Evolutionary conservation across 1,140 invertebrate species (phyloP).

Genomic region (Subanguina moxae): DNA sequence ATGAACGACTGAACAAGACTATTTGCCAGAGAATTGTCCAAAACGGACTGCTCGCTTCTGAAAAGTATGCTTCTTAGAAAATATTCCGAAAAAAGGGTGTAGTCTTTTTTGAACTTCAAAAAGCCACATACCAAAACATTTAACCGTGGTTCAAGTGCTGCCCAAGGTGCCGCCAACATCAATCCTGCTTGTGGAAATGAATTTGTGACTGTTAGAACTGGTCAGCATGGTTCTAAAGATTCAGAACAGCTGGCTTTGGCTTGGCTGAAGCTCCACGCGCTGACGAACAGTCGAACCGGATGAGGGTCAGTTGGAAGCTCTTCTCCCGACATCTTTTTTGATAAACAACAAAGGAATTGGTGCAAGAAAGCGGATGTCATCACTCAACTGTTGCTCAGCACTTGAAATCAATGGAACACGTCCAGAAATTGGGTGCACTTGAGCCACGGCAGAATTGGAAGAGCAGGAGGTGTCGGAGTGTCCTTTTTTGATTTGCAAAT

Average conservation of each 20-base stretch:
- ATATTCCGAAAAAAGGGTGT: not conserved
- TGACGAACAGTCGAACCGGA: no score
- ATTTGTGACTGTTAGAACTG: no score
- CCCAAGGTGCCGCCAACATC: no score
- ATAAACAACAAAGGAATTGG: not conserved
- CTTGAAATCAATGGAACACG: not conserved
- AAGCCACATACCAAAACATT: not conserved
- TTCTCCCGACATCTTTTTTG: no score
- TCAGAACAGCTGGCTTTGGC: no score
- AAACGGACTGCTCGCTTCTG: conserved; percentile 37
- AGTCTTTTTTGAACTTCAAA: not conserved
- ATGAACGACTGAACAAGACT: conserved; percentile 45
- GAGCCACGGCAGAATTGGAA: no score
- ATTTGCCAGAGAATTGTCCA: conserved; percentile 47
- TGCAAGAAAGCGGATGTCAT: not conserved
- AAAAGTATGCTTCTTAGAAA: conserved; percentile 42
- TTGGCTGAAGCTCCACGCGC: no score
- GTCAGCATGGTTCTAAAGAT: no score
- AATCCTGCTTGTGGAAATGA: no score
- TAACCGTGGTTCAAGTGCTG: conserved; percentile 2
- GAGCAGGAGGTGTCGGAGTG: not conserved
- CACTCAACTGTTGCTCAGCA: not conserved
- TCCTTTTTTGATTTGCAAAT: not conserved
- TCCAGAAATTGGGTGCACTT: not conserved
- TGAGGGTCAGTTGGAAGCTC: no score